Conservation (phyloP, 2,113 vertebrate species). For the Amphilophus citrinellus region DNA sequence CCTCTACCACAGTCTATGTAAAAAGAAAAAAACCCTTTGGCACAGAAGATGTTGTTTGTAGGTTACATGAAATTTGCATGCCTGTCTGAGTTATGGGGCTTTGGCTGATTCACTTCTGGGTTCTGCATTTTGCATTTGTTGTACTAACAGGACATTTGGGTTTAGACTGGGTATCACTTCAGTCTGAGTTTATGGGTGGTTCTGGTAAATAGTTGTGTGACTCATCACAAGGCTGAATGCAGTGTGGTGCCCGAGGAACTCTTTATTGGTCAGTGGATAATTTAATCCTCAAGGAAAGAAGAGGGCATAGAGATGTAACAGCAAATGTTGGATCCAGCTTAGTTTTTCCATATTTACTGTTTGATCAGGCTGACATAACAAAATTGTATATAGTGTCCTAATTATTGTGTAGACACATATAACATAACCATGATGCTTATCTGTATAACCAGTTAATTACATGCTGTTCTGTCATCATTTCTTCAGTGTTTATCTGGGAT, state of each 20-base stretch:
- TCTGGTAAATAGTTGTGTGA: background rate
- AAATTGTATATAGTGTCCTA: background rate
- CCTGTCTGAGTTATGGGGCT: background rate
- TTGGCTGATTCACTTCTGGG: background rate
- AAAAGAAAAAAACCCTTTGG: background rate
- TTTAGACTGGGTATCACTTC: constrained; percentile 1
- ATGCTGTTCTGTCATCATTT: background rate
- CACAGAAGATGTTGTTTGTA: background rate
- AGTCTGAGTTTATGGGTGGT: background rate
- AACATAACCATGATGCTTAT: background rate
- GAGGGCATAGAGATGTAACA: background rate
- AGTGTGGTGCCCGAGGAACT: background rate
- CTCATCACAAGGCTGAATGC: background rate
- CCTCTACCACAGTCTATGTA: background rate
- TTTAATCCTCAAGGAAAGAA: constrained; percentile 7
- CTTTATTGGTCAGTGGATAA: constrained; percentile 6
- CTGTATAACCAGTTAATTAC: background rate
- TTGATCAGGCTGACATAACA: background rate
- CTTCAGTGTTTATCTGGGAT: background rate
- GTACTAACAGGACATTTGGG: background rate
- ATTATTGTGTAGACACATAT: background rate
- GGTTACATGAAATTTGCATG: background rate
- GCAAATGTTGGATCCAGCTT: background rate
- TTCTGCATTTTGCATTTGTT: background rate
- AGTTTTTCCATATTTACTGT: background rate